phyloP scores from a whole-genome alignment of 2,888 invertebrate species.

The Nudaria mundana region DNA sequence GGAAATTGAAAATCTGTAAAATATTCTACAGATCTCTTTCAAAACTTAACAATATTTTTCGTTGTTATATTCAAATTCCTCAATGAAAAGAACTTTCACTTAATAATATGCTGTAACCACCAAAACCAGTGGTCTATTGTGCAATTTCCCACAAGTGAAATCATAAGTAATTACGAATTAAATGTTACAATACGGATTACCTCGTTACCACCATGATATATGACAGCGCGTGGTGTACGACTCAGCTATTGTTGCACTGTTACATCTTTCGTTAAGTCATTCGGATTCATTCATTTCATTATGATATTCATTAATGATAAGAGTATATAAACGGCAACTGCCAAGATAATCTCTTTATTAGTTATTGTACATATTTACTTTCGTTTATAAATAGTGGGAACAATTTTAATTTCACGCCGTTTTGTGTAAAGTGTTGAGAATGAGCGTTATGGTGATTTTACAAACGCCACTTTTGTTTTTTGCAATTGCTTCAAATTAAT shows the following conservation, averaged over 20 bases:
- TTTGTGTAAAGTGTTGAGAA: slow-evolving; percentile 11
- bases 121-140: slow-evolving; percentile 4
- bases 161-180: slow-evolving; percentile 26
- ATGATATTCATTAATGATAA: slow-evolving; percentile 8
- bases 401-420: slow-evolving; percentile 18
- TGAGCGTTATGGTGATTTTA: background rate
- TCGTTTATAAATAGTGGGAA: slow-evolving; percentile 30
- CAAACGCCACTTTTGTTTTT: slow-evolving; percentile 1
- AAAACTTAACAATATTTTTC: background rate
- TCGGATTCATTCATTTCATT: slow-evolving; percentile 8
- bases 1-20: background rate
- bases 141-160: slow-evolving; percentile 31
- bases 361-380: slow-evolving; percentile 34
- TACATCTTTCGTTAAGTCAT: slow-evolving; percentile 12
- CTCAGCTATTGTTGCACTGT: slow-evolving; percentile 7
- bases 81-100: slow-evolving; percentile 7
- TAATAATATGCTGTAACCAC: background rate
- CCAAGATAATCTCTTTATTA: slow-evolving; percentile 30
- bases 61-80: slow-evolving; percentile 1
- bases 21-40: background rate
- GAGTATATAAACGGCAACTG: slow-evolving; percentile 1
- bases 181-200: slow-evolving; percentile 7
- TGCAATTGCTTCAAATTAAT: background rate
- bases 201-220: slow-evolving; percentile 12
- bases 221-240: slow-evolving; percentile 8